These are phyloP conservation scores for Elachura formosa DNA, from an alignment of 2,113 vertebrate species.

Conservation along the genomic window DNA sequence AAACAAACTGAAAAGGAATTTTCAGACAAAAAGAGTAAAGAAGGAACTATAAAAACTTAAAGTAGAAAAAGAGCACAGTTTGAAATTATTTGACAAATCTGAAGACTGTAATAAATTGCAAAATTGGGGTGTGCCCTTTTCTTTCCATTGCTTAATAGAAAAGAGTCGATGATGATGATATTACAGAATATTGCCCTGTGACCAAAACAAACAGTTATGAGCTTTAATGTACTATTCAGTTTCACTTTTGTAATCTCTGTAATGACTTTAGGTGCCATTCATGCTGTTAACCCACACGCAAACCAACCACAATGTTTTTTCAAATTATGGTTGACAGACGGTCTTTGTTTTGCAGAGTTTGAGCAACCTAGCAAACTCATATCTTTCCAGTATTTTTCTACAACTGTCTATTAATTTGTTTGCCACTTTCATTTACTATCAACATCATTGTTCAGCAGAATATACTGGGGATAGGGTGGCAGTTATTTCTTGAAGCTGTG, in stretches of 20 bases:
- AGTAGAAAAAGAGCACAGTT: neutral
- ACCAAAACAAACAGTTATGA: slow-evolving; percentile 17
- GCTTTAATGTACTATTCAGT: slow-evolving; percentile 28
- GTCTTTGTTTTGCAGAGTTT: slow-evolving; percentile 13
- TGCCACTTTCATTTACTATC: neutral
- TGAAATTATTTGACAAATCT: neutral
- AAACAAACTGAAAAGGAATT: neutral
- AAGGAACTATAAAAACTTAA: neutral
- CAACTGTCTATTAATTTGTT: slow-evolving; percentile 33
- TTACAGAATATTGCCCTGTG: neutral
- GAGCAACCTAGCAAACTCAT: neutral
- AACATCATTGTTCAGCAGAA: neutral
- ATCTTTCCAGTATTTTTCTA: slow-evolving; percentile 37
- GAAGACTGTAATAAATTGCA: neutral
- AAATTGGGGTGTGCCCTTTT: neutral
- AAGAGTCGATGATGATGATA: neutral
- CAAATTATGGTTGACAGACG: neutral
- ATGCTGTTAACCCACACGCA: slow-evolving; percentile 17
- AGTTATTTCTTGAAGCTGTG: neutral
- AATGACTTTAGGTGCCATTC: slow-evolving; percentile 24
- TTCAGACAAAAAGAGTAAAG: neutral
- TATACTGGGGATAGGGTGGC: neutral
- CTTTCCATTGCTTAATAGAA: neutral
- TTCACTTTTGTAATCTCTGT: slow-evolving; percentile 30
- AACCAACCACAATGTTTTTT: slow-evolving; percentile 37